phyloP scores from a whole-genome alignment of 37 sponge, comb jelly and placozoan genomes.

The Hexactinellida sp. region DNA sequence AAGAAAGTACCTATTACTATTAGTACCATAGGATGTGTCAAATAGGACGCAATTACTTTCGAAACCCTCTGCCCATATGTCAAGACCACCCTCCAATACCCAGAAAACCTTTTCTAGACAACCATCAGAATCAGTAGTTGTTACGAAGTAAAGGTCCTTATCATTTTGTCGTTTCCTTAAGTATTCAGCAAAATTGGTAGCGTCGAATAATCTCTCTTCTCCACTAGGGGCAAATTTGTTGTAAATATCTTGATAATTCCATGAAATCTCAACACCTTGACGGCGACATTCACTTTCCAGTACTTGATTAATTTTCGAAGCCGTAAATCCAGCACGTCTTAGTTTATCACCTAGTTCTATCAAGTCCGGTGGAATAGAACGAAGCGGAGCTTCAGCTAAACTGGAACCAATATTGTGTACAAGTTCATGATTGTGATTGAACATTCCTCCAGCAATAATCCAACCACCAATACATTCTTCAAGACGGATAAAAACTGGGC shows the following conservation, averaged over 20 bases:
- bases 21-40: not conserved
- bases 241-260: not conserved
- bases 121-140: not conserved
- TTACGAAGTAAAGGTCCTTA: not conserved
- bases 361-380: not conserved
- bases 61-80: not conserved
- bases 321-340: not conserved
- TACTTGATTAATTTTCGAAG: not conserved
- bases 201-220: not conserved
- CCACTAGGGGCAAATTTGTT: not conserved
- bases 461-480: not conserved
- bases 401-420: not conserved
- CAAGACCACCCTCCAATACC: too few relatives aligned
- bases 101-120: not conserved
- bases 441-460: not conserved
- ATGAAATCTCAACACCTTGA: not conserved
- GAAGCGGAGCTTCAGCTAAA: not conserved
- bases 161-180: not conserved
- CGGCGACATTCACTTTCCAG: not conserved
- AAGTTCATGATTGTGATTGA: not conserved
- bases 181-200: not conserved
- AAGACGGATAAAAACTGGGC: not conserved
- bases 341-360: not conserved
- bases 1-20: not conserved
- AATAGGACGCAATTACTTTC: not conserved